Base-by-base conservation (phyloP, 2,888 invertebrate species). In the Ernsta delagoae region DNA sequence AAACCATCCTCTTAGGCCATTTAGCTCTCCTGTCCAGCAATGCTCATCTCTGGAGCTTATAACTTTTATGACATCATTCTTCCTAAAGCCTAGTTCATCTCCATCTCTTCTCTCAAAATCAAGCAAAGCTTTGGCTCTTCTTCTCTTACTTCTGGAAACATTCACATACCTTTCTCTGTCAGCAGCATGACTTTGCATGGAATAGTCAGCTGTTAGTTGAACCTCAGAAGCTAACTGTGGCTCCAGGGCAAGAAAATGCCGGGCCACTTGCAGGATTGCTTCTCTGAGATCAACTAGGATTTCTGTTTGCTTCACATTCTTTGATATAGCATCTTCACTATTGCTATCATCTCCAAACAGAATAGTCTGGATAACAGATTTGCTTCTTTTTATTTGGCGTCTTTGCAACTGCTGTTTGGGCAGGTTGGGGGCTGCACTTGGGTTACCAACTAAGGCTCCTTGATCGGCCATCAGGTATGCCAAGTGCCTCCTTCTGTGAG, bases 21-120 rank as follows among this genome's bases (percentile, higher is more conserved):
- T 99, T 60, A 99, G 88, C 87, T 99, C 99, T 5, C 99, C 99
- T 75, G 99, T 97, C 99, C 99, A 99, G 87, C 99, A 99, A 85
- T 99, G 99, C 83, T 99, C 99, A 92, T 99, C 99, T 87, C 98
- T 98, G 84, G 98, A 98, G 82, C 98, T 99, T 36, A 99, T 96
- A 57, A 99, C 98, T 64, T 98, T 99, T 67, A 99, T 99, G 50
- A 99, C 98, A 88, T 99, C 99, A 93, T 99, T 99, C 89, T 98
- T 99, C 65, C 99, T 95, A 88, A 99, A 99, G 7, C 99, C 99
- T 66, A 99, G 90, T 88, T 99, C 99, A 93, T 99, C 99, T 76
- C 99, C 99, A 90, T 99, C 99, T 83, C 98, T 97, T 74, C 99
- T 95, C 89, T 99, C 99, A 94, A 99, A 99, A 93, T 99, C 99